These are phyloP conservation scores for Gasterosteus aculeatus DNA, from an alignment of 2,113 vertebrate species.

Conservation along the genomic window DNA sequence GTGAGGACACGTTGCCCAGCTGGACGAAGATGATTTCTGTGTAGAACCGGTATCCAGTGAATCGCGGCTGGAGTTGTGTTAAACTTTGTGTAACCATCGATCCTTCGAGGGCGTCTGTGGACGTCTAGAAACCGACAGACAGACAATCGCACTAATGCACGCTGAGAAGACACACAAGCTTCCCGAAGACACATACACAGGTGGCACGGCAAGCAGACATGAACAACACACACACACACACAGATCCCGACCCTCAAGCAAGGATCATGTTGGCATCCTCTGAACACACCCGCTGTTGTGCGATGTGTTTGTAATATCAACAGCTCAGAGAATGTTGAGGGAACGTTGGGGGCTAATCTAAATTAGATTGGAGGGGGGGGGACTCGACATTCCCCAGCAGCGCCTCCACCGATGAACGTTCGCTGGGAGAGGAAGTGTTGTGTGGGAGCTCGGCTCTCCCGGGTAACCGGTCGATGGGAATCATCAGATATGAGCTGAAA, in stretches of 20 bases:
- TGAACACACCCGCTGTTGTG: conserved; percentile 19
- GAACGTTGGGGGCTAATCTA: conserved; percentile 46
- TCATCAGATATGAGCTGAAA: background rate
- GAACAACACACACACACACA: background rate
- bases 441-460: background rate
- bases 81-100: background rate
- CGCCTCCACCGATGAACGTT: background rate
- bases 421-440: conserved; percentile 12
- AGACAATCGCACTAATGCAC: background rate
- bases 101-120: background rate
- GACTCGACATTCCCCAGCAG: conserved; percentile 43
- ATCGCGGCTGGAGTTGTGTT: background rate
- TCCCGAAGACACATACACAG: background rate
- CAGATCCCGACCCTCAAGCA: background rate
- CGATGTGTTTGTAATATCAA: conserved; percentile 39
- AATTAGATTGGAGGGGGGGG: conserved; percentile 49
- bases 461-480: background rate
- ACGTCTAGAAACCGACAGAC: background rate
- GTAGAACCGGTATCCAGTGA: background rate
- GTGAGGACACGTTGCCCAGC: background rate
- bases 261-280: background rate
- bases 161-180: background rate
- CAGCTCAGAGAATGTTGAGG: conserved; percentile 44
- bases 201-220: background rate
- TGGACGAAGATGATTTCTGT: background rate